Percentiles rank a stretch among this genome's conserved stretches.
These are phyloP conservation scores for Manis javanica DNA, from an alignment of 2,797 vertebrate species.

Conservation along the genomic window DNA sequence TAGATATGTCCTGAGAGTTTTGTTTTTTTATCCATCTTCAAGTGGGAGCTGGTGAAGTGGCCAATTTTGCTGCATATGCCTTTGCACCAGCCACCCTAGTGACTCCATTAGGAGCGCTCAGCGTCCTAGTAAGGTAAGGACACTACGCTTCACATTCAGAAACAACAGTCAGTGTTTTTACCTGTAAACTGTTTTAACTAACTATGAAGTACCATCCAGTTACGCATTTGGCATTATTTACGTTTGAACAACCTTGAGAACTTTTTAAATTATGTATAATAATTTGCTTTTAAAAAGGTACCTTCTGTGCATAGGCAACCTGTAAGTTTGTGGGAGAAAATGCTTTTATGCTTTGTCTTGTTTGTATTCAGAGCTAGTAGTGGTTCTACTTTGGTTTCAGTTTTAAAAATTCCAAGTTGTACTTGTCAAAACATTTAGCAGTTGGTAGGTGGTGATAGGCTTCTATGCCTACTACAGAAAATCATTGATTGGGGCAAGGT, in stretches of 20 bases:
- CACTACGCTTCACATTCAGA: accelerated
- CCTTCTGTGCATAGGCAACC: neutral
- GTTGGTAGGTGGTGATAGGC: neutral
- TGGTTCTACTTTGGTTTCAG: neutral
- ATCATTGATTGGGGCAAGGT: accelerated
- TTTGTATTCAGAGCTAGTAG: neutral
- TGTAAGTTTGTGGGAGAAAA: neutral
- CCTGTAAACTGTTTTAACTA: no score
- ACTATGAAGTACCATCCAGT: neutral
- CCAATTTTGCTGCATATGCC: constrained; percentile 99
- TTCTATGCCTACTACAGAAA: neutral
- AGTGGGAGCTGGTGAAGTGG: constrained; percentile 99
- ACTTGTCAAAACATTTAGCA: neutral
- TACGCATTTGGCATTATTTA: neutral
- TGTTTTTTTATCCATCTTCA: constrained; percentile 58
- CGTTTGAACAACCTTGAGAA: neutral
- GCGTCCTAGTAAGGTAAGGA: constrained; percentile 97
- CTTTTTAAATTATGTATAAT: neutral
- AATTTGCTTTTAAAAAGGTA: neutral
- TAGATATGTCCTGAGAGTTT: neutral
- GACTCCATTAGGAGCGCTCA: constrained; percentile 97
- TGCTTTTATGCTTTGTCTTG: neutral
- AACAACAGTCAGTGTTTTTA: no score
- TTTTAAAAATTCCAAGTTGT: neutral
- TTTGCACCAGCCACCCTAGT: constrained; percentile 98